A percentile compares a stretch with the other conserved stretches of the same genome.
Evolutionary conservation across 2,888 invertebrate genomes (phyloP).

Genomic region (Oscheius onirici): DNA sequence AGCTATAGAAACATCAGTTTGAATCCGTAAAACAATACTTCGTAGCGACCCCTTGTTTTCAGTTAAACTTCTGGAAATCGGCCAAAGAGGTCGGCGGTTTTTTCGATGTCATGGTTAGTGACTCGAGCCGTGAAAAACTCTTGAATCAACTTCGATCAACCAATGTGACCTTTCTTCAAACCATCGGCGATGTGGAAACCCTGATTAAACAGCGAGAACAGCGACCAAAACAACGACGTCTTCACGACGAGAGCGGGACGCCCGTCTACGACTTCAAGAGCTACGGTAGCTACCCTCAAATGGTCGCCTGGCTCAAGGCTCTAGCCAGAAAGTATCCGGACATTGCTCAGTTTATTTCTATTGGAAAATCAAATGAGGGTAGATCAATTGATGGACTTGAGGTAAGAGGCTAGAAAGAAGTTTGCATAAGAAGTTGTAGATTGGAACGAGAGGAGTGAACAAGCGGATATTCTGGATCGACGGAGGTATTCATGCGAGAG

Average conservation of each 20-base stretch:
- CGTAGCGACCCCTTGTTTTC: conserved; percentile 31
- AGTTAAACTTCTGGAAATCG: conserved; percentile 77
- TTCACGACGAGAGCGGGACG: conserved; percentile 39
- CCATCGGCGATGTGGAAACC: conserved; percentile 67
- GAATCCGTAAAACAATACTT: too few relatives aligned
- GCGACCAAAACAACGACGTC: conserved; percentile 28
- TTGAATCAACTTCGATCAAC: conserved; percentile 39
- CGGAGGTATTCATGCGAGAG: conserved; percentile 69
- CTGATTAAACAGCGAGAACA: conserved; percentile 35
- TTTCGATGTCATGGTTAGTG: conserved; percentile 80
- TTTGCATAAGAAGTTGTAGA: conserved; percentile 41
- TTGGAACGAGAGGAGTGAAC: conserved; percentile 57
- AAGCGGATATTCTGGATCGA: conserved; percentile 71
- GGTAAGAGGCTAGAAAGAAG: conserved; percentile 34
- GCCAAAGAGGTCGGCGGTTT: conserved; percentile 75
- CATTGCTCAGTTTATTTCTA: conserved; percentile 31
- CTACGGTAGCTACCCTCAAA: conserved; percentile 49
- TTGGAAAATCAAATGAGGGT: conserved; percentile 43
- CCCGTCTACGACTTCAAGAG: conserved; percentile 49
- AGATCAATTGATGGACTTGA: conserved; percentile 68
- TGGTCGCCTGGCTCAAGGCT: conserved; percentile 65
- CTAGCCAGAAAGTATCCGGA: conserved; percentile 49
- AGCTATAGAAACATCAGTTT: too few relatives aligned
- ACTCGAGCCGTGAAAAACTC: conserved; percentile 72
- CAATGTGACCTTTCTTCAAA: conserved; percentile 54